These are phyloP conservation scores for Rhinatrema bivittatum DNA, from an alignment of 2,797 vertebrate genomes.

Conservation along the genomic window DNA sequence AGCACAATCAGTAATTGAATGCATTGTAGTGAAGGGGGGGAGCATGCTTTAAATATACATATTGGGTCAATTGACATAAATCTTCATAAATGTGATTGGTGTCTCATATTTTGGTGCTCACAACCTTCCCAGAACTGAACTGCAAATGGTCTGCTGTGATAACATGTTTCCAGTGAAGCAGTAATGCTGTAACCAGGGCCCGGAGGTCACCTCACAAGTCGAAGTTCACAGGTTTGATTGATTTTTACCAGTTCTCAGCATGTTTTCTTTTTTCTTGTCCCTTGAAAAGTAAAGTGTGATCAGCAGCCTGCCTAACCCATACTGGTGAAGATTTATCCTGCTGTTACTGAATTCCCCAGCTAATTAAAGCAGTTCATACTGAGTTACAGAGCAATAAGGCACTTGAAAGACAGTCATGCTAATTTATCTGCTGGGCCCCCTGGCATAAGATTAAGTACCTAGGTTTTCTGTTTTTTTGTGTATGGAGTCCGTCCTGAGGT, in stretches of 20 bases:
- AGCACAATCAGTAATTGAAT: too few species aligned
- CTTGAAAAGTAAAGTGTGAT: neutral
- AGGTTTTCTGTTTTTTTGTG: slow-evolving; percentile 3
- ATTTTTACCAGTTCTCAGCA: neutral
- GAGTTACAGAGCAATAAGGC: slow-evolving; percentile 4
- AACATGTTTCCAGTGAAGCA: too few species aligned
- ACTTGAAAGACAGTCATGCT: neutral
- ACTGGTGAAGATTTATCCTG: neutral
- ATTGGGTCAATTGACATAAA: too few species aligned
- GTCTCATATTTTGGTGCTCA: too few species aligned
- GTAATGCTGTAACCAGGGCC: too few species aligned
- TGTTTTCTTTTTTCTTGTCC: neutral
- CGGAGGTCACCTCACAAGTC: too few species aligned
- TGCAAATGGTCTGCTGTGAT: too few species aligned
- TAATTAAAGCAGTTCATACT: neutral
- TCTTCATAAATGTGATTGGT: too few species aligned
- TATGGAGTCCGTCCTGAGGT: neutral
- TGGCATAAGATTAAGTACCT: slow-evolving; percentile 2
- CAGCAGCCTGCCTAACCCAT: neutral
- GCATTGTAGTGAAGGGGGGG: too few species aligned
- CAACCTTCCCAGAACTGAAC: too few species aligned
- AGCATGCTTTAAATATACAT: too few species aligned
- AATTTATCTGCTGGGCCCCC: neutral
- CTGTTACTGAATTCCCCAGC: neutral
- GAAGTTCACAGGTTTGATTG: too few species aligned